Evolutionary conservation across 2,888 invertebrate genomes (phyloP).

Genomic region (Andrena minutula): DNA sequence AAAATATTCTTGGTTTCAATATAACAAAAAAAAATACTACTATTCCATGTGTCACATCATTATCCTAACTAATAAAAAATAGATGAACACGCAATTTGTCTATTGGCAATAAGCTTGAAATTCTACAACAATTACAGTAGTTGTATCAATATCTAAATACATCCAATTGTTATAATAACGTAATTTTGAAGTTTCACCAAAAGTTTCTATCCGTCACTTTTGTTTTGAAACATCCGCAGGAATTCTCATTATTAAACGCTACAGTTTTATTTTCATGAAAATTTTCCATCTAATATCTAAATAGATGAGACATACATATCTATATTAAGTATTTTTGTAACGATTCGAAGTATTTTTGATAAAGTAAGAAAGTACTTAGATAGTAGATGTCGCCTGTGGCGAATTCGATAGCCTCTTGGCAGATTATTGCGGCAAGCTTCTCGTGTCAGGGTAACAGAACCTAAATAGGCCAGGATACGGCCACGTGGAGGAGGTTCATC

Average conservation of each 20-base stretch:
- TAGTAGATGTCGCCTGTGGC: not conserved
- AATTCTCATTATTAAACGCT: not conserved
- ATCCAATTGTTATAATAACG: not conserved
- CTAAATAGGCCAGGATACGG: slow-evolving; percentile 35
- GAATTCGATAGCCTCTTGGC: slow-evolving; percentile 36
- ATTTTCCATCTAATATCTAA: not conserved
- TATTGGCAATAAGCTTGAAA: too few relatives aligned
- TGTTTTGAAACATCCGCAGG: not conserved
- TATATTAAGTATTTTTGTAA: too few relatives aligned
- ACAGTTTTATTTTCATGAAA: not conserved
- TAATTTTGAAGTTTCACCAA: not conserved
- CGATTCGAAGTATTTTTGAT: too few relatives aligned
- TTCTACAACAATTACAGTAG: not conserved
- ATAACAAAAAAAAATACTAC: not conserved
- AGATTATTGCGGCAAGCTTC: slow-evolving; percentile 70
- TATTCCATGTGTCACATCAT: slow-evolving; percentile 14
- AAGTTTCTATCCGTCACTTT: not conserved
- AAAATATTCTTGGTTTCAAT: slow-evolving; percentile 37
- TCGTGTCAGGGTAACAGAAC: slow-evolving; percentile 75
- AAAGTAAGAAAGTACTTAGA: not conserved
- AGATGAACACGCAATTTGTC: not conserved
- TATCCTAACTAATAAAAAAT: not conserved
- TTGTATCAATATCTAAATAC: not conserved
- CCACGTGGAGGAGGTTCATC: slow-evolving; percentile 54
- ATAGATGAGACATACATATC: too few relatives aligned